Evolutionary conservation across 2,888 invertebrate genomes (phyloP).

Genomic region (Andrena marginata): DNA sequence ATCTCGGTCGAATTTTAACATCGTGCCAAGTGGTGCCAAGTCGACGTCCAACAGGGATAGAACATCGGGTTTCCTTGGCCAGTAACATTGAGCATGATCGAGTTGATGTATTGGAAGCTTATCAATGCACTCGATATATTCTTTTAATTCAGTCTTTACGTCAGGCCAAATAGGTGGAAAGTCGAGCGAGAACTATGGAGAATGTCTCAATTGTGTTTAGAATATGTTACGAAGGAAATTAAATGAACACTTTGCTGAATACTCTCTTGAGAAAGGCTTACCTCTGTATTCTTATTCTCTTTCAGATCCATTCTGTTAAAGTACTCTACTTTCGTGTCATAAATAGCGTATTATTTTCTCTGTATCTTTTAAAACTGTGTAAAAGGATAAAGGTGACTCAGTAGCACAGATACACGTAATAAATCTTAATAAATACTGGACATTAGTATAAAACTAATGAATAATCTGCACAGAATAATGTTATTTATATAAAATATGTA

Average conservation of each 20-base stretch:
- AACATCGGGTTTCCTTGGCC: conserved; percentile 87
- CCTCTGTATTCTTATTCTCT: conserved; percentile 15
- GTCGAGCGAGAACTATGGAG: conserved; percentile 83
- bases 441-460: no score
- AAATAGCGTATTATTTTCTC: background rate
- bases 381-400: background rate
- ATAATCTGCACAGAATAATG: no score
- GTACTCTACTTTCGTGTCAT: background rate
- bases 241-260: background rate
- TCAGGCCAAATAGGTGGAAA: conserved; percentile 89
- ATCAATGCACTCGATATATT: conserved; percentile 89
- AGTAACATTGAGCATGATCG: conserved; percentile 89
- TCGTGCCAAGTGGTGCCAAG: conserved; percentile 86
- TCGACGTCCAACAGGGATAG: conserved; percentile 86
- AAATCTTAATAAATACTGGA: conserved; percentile 5
- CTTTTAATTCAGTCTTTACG: conserved; percentile 88
- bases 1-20: conserved; percentile 89
- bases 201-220: background rate
- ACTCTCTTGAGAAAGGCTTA: background rate
- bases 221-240: background rate
- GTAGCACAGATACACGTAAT: background rate
- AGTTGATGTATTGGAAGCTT: conserved; percentile 90
- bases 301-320: conserved; percentile 22
- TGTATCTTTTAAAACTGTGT: background rate
- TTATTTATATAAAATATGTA: no score